Base-by-base conservation (phyloP, 64 coral and sea anemone species). In the Montipora efflorescens region DNA sequence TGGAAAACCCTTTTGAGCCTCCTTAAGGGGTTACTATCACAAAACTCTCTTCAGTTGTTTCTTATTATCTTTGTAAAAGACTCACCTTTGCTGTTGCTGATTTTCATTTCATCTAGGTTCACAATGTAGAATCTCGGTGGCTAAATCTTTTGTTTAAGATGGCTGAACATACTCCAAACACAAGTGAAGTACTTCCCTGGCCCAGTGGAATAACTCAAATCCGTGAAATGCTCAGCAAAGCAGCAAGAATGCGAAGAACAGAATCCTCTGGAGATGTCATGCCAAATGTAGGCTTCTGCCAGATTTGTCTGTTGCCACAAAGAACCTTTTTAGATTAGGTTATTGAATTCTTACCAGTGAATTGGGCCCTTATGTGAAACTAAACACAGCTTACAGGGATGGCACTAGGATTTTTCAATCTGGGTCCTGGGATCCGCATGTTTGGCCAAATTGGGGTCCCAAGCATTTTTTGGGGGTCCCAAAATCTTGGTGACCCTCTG, bases 261-360 rank as follows among this genome's bases (percentile, higher is more conserved):
- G 92, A 97, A 12, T 84, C 91, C 6, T 69, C 72, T 11, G 95
- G 95, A 16, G 92, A 94, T 20, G 89, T 97, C 15, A 94, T 97
- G 95, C 92, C 92, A 88, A 87, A 89, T 91, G 95, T 97, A 84
- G 89, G 77, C 23, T 16, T 47, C 12, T 87, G 46, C 4, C 4
- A 48, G 7, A 57, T 64, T 64, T 0, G 4, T 64, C 9, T 64
- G 4, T 64, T 64, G 14, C 11, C 14, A 12, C 61, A 64, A 36
- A 36, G 36, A 36, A 36, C 36, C 36, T 36, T 36, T 36, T 36
- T 36, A 36, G 36, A 36, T 36, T 36, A 36, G 36, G 1, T 36
- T 2, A 36, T 36, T 36, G 36, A 36, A 2, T 36, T 36, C 0
- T 11, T 57, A 11, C 7, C 53, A 78, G 55, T 4, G 1, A 21